Evolutionary conservation across 1,140 invertebrate genomes (phyloP), one percentile per base, ranked within the genome.

Genomic region (Riptortus pedestris): DNA sequence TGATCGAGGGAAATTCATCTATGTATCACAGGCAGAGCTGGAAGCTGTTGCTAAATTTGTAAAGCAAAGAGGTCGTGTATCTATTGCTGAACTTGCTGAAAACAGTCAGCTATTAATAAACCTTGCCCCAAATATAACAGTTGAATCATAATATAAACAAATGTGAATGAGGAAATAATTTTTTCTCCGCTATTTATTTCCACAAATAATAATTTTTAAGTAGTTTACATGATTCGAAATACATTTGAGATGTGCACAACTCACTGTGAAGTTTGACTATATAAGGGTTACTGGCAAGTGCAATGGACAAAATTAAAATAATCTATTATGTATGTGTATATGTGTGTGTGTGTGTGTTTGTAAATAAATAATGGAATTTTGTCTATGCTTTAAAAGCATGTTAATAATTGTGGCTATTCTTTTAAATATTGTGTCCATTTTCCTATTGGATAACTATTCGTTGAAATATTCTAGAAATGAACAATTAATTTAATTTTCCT

Each of bases 1-100:
- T 74, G 97, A 99, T 74, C 81, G 96, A 69, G 97, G 97, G 26
- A 99, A 99, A 77, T 99, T 99, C 73, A 98, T 99, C 70, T 98
- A 95, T 73, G 93, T 99, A 45, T 93, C 94, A 0, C 81, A 86
- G 69, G 83, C 88, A 38, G 97, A 99, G 75, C 77, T 98, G 57
- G 82, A 90, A 70, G 85, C 87, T 66, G 91, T 99, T 7, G 94
- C 93, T 0, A 96, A 93, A 73, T 99, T 98, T 74, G 93, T 99
- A 1, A 88, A 85, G 71, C 95, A 98, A 74, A 81, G 94, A 63
- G 97, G 97, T 0, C 78, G 96, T 68, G 89, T 99, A 0, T 93
- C 92, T 0, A 92, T 99, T 14, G 73, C 83, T 4, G 96, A 99
- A 71, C 76, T 99, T 55, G 95, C 87, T 0, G 93, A 98, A 74